Evolutionary conservation across 35 echinoderm and acorn worm genomes (phyloP), one percentile per base, ranked within the genome.

Genomic region (Eucidaris tribuloides): DNA sequence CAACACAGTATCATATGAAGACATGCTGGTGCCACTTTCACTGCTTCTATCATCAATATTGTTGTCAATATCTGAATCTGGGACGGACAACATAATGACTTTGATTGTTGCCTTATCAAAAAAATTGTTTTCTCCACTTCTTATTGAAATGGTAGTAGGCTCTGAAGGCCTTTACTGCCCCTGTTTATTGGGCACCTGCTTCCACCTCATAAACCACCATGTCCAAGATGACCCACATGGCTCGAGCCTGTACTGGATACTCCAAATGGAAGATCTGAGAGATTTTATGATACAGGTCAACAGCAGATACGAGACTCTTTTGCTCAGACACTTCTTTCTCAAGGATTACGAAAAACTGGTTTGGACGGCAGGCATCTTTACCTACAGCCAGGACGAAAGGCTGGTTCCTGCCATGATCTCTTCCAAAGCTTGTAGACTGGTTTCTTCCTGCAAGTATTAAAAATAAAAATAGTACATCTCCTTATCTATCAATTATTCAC

Each of bases 161-260:
- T 68, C 63, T 68, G 63, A 68, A 68, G 63, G 63, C 63, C 63
- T 68, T 68, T 68, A 68, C 63, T 68, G 63, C 63, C 63, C 63
- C 63, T 24, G 63, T 68, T 68, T 68, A 24, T 68, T 37, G 24
- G 63, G 63, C 63, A 68, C 63, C 63, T 4, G 63, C 63, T 68
- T 68, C 63, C 63, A 68, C 63, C 63, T 37, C 63, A 37, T 68
- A 68, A 24, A 68, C 63, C 22, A 68, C 63, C 28, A 34, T 68
- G 63, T 33, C 63, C 63, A 68, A 4, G 63, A 68, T 34, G 2
- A 68, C 63, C 24, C 63, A 68, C 63, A 68, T 68, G 19, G 63
- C 5, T 34, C 63, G 63, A 11, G 63, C 63, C 22, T 37, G 27
- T 68, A 34, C 63, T 68, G 63, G 63, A 68, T 68, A 68, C 63